Conservation (phyloP, 92 coral and sea anemone genomes). For the Umimayanthus kanabou region DNA sequence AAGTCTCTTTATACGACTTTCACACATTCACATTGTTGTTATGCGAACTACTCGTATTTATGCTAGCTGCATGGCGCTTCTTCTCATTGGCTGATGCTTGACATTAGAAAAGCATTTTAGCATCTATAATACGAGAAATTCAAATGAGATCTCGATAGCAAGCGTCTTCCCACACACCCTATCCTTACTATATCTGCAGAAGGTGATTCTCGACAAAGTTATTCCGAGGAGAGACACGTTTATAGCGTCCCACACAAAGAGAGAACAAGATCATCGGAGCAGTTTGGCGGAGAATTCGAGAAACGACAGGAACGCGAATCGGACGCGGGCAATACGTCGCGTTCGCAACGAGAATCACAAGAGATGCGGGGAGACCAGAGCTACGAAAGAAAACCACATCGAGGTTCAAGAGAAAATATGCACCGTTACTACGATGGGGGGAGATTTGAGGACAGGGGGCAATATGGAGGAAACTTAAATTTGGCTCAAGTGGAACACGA, state of each 20-base stretch:
- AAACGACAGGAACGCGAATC: constrained; percentile 23
- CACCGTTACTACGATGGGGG: constrained; percentile 41
- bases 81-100: constrained; percentile 29
- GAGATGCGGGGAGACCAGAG: constrained; percentile 45
- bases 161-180: constrained; percentile 50
- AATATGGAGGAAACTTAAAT: constrained; percentile 3
- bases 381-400: constrained; percentile 31
- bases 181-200: constrained; percentile 42
- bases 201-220: constrained; percentile 36
- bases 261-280: not conserved
- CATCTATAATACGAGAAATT: constrained; percentile 43
- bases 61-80: constrained; percentile 28
- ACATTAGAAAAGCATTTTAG: constrained; percentile 32
- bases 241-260: constrained; percentile 40
- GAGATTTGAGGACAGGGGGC: constrained; percentile 18
- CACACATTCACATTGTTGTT: constrained; percentile 40
- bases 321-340: constrained; percentile 27
- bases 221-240: not conserved
- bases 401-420: constrained; percentile 24
- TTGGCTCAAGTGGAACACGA: constrained; percentile 28
- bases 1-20: constrained; percentile 21
- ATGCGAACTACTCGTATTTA: constrained; percentile 34
- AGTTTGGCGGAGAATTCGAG: constrained; percentile 21
- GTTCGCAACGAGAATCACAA: constrained; percentile 36
- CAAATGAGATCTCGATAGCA: constrained; percentile 32